A percentile compares a stretch with the other conserved stretches of the same genome.
Evolutionary conservation across 2,888 invertebrate genomes (phyloP).

Genomic region (Pachliopta kotzebuea): DNA sequence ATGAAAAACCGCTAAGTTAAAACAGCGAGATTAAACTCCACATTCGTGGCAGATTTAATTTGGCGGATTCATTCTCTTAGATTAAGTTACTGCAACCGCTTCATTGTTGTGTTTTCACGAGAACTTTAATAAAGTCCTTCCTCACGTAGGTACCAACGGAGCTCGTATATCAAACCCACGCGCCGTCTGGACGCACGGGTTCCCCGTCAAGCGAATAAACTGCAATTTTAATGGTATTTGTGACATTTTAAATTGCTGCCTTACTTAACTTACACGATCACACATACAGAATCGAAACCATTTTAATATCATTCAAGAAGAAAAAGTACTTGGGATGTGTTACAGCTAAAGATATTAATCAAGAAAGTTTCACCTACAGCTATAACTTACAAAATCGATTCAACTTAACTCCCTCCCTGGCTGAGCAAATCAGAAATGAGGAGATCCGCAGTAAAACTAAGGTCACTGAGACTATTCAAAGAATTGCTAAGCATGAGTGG

Average conservation of each 20-base stretch:
- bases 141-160: conserved; percentile 45
- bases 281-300: not conserved
- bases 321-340: no score
- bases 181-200: conserved; percentile 44
- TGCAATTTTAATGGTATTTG: conserved; percentile 51
- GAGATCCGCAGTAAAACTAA: no score
- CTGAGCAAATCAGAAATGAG: no score
- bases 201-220: conserved; percentile 56
- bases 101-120: conserved; percentile 67
- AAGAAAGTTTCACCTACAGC: no score
- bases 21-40: conserved; percentile 51
- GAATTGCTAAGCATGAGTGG: no score
- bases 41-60: conserved; percentile 62
- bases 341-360: no score
- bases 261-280: conserved; percentile 11
- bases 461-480: no score
- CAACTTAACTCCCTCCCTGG: no score
- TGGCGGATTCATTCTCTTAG: conserved; percentile 64
- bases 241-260: conserved; percentile 47
- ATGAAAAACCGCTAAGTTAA: conserved; percentile 34
- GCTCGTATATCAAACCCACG: conserved; percentile 59
- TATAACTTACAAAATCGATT: no score
- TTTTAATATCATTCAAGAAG: no score
- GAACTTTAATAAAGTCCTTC: conserved; percentile 68
- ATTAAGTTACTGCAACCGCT: conserved; percentile 62